A percentile compares a stretch with the other conserved stretches of the same genome.
phyloP scores from a whole-genome alignment of 2,113 vertebrate species.

The Hydrochoerus hydrochaeris region DNA sequence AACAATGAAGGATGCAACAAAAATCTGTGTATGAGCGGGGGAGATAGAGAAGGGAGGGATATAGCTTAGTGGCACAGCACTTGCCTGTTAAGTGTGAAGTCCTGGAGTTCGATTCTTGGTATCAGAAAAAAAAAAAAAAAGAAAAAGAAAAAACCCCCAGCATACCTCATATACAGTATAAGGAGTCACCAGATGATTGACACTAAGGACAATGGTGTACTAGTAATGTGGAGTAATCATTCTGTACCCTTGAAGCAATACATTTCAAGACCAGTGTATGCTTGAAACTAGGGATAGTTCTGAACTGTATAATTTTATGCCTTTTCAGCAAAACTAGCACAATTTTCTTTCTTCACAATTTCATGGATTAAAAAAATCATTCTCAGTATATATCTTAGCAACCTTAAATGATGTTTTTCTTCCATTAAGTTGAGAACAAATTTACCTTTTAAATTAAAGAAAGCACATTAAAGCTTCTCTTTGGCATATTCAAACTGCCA shows the following conservation, averaged over 20 bases:
- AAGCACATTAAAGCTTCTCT: background rate
- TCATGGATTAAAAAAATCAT: background rate
- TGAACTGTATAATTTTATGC: background rate
- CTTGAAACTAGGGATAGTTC: background rate
- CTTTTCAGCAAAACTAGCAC: background rate
- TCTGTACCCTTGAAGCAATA: background rate
- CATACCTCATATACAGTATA: background rate
- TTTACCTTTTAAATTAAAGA: background rate
- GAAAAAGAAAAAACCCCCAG: background rate
- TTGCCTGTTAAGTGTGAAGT: background rate
- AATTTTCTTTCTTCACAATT: background rate
- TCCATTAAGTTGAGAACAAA: background rate
- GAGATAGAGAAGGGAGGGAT: too few relatives aligned
- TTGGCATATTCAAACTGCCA: background rate
- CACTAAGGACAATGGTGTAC: background rate
- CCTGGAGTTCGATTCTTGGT: background rate
- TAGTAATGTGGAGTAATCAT: background rate
- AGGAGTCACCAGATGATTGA: constrained; percentile 4
- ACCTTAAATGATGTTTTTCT: background rate
- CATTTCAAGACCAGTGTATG: background rate
- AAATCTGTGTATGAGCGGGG: background rate
- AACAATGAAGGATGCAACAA: constrained; percentile 6
- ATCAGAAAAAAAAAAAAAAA: background rate
- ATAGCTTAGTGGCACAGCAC: background rate
- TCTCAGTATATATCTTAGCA: background rate